Base-by-base conservation (phyloP, 92 coral and sea anemone species). In the Parazoanthus atlanticus region DNA sequence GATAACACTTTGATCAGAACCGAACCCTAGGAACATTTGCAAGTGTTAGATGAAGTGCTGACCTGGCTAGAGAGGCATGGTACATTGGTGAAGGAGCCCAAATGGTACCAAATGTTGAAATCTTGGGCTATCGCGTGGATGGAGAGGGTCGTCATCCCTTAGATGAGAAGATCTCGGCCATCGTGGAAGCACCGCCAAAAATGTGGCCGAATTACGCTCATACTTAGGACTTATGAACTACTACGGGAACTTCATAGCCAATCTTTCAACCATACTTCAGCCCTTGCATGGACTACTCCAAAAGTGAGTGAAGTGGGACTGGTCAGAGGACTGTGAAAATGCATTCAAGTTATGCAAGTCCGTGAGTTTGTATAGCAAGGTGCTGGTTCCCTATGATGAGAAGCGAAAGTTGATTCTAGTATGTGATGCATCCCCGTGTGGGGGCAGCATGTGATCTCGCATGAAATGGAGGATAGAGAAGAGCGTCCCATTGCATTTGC, bases 401-500 rank as follows among this genome's bases (percentile, higher is more conserved):
- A 89, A 84, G 73, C 76, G 85, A 56, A 78, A 78, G 61, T 52
- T 93, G 81, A 86, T 77, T 71, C 76, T 91, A 71, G 88, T 89
- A 29, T 85, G 90, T 89, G 93, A 91, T 86, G 93, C 89, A 26
- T 89, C 89, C 13, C 86, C 91, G 15, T 12, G 92, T 93, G 28
- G 89, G 92, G 13, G 94, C 92, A 2, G 94, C n/a, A n/a, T n/a
- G 3, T 93, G 17, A 88, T 91, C 12, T 89, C 91, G 5, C 93
- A 89, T 40, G 76, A 7, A 19, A 84, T 88, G 86, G 74, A 74
- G 65, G 85, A 89, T 65, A 90, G 92, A 17, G 72, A 88, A 75
- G 94, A 89, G 36, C 87, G 49, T 19, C 91, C 88, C 79, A 85
- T 92, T 31, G 91, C 91, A 31, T 90, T 90, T 80, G 91, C 91